phyloP scores from a whole-genome alignment of 53 echinoderm and acorn worm species.

The Arbacia lixula region DNA sequence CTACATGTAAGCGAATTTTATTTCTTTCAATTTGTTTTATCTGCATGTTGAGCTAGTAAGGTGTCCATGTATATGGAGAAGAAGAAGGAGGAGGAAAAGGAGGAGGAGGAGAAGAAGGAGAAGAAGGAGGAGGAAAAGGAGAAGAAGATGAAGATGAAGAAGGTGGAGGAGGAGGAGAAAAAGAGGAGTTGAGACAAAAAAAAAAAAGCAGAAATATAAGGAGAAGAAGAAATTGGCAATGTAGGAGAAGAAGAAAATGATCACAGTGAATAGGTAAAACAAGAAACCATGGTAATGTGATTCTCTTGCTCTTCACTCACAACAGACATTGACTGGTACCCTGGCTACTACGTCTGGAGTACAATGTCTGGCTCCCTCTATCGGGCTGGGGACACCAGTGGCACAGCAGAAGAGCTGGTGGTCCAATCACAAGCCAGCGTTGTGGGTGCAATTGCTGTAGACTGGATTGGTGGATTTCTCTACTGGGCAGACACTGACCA shows the following conservation, averaged over 20 bases:
- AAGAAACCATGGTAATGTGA: neutral
- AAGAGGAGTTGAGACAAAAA: too few species aligned
- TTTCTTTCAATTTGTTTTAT: neutral
- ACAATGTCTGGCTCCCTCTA: constrained; percentile 9
- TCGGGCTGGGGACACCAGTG: neutral
- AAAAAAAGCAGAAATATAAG: too few species aligned
- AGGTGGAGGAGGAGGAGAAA: too few species aligned
- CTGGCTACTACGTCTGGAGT: constrained; percentile 42
- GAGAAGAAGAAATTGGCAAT: too few species aligned
- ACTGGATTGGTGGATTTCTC: constrained; percentile 65
- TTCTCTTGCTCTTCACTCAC: neutral
- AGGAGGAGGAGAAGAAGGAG: too few species aligned
- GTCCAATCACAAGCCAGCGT: neutral
- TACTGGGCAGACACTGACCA: constrained; percentile 63
- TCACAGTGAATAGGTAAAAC: neutral
- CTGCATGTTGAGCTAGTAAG: neutral
- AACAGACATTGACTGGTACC: constrained; percentile 49
- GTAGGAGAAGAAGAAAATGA: neutral
- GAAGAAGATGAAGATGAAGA: too few species aligned
- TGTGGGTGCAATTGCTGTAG: constrained; percentile 49
- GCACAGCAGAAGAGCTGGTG: neutral
- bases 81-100: too few species aligned
- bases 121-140: too few species aligned
- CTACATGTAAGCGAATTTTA: too few species aligned
- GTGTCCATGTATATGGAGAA: too few species aligned